Percentiles rank a stretch among this genome's conserved stretches.
These are phyloP conservation scores for Clitarchus hookeri DNA, from an alignment of 2,888 invertebrate species.

Conservation along the genomic window DNA sequence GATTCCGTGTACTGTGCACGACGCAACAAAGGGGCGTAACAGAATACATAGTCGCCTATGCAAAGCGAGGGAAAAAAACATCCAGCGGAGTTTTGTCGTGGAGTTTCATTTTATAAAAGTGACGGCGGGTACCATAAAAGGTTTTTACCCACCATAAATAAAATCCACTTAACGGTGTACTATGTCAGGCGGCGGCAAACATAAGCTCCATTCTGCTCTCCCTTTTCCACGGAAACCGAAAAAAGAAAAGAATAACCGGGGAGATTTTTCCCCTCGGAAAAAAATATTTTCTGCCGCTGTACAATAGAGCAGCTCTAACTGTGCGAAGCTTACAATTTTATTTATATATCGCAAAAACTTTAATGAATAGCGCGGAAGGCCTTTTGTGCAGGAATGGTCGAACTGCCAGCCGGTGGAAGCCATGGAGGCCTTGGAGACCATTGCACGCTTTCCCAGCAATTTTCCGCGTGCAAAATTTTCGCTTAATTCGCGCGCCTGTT, in stretches of 20 bases:
- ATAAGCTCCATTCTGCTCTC: not conserved
- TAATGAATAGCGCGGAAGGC: not conserved
- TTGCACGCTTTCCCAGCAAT: too few relatives aligned
- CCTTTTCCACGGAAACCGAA: not conserved
- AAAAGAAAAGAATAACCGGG: not conserved
- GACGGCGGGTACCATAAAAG: not conserved
- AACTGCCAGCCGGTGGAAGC: not conserved
- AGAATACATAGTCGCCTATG: conserved; percentile 14
- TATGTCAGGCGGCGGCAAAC: conserved; percentile 6
- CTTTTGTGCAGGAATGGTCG: not conserved
- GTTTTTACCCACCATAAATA: not conserved
- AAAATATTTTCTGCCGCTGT: not conserved
- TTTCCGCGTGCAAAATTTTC: not conserved
- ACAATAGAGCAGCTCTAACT: not conserved
- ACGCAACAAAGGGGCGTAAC: conserved; percentile 10
- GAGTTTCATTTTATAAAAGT: conserved; percentile 1
- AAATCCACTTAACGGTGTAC: conserved; percentile 14
- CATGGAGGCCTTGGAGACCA: too few relatives aligned
- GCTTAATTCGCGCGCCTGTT: not conserved
- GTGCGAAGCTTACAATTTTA: conserved; percentile 2
- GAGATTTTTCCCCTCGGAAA: not conserved
- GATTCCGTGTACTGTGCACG: not conserved
- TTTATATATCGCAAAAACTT: not conserved
- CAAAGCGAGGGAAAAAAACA: not conserved
- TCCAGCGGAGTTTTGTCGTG: not conserved